phyloP scores from a whole-genome alignment of 2,888 invertebrate species.

The Metalampra italica region DNA sequence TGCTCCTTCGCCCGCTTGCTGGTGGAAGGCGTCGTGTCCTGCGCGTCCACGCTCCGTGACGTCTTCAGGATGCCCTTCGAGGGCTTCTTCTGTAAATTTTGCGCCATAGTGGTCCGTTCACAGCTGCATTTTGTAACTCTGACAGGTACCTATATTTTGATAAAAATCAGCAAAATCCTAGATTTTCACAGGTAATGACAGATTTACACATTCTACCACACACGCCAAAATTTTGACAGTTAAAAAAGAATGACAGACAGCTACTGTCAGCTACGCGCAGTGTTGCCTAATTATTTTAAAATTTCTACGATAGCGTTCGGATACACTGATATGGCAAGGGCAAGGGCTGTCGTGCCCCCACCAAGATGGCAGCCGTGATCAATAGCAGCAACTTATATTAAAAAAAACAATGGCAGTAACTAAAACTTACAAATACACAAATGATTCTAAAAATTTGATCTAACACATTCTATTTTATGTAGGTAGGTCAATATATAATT shows the following conservation, averaged over 20 bases:
- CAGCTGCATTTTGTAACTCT: slow-evolving; percentile 37
- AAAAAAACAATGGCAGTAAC: too few species aligned
- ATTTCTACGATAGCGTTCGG: too few species aligned
- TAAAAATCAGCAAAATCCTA: neutral
- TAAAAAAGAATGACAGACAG: too few species aligned
- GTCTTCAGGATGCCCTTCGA: slow-evolving; percentile 95
- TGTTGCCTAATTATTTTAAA: neutral
- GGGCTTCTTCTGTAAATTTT: slow-evolving; percentile 90
- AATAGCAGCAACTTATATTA: too few species aligned
- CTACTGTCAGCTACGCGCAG: slow-evolving; percentile 4
- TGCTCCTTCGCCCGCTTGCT: slow-evolving; percentile 80
- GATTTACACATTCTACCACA: slow-evolving; percentile 20
- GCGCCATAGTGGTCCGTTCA: slow-evolving; percentile 77
- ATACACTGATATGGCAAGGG: too few species aligned
- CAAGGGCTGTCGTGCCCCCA: too few species aligned
- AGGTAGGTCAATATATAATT: too few species aligned
- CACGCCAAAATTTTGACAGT: slow-evolving; percentile 14
- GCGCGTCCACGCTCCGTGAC: slow-evolving; percentile 93
- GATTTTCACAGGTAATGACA: slow-evolving; percentile 30
- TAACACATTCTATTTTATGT: too few species aligned
- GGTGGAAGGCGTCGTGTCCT: slow-evolving; percentile 62
- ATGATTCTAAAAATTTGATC: too few species aligned
- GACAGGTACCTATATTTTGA: slow-evolving; percentile 9
- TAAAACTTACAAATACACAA: too few species aligned
- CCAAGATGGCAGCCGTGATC: too few species aligned